Evolutionary conservation across 2,113 vertebrate genomes (phyloP), one percentile per base, ranked within the genome.

Genomic region (Indicator indicator): DNA sequence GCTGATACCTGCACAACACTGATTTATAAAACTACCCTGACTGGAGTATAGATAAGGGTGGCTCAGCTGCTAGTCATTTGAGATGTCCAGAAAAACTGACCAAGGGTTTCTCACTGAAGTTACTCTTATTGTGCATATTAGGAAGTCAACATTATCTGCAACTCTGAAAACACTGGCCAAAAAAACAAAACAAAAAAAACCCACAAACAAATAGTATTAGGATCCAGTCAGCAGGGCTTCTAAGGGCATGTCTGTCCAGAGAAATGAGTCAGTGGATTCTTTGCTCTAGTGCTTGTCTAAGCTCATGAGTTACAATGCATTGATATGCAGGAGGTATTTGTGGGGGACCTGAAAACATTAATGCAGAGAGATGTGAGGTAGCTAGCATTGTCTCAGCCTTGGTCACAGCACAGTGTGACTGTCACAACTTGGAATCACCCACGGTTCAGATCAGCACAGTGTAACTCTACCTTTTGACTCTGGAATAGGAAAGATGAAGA

Each of bases 131-230:
- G 0, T 23, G 44, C 4, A 21, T 48, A 44, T 44, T 58, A 60
- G 16, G n/a, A 38, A 71, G 28, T 21, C 71, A 89, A 17, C 24
- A 12, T 7, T 26, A 48, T 33, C 58, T 38, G 24, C 24, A 56
- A 21, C 20, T 72, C 67, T 69, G 59, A 83, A 59, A 94, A 68
- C 28, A 52, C 6, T 2, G 2, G 46, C 24, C 58, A 36, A 76
- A 40, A 42, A 38, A 48, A 17, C n/a, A n/a, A n/a, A n/a, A n/a
- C n/a, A n/a, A n/a, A n/a, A n/a, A n/a, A n/a, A n/a, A n/a, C n/a
- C n/a, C n/a, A n/a, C 58, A 36, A 76, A 40, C 33, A 38, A 48
- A 17, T 19, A 5, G 4, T 23, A 11, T 0, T 6, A 5, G 56
- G 15, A 12, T 26, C 6, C 42, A 19, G 21, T 36, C 67, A 78